phyloP scores from a whole-genome alignment of 2,888 invertebrate genomes.

The Calephelis perditalis region DNA sequence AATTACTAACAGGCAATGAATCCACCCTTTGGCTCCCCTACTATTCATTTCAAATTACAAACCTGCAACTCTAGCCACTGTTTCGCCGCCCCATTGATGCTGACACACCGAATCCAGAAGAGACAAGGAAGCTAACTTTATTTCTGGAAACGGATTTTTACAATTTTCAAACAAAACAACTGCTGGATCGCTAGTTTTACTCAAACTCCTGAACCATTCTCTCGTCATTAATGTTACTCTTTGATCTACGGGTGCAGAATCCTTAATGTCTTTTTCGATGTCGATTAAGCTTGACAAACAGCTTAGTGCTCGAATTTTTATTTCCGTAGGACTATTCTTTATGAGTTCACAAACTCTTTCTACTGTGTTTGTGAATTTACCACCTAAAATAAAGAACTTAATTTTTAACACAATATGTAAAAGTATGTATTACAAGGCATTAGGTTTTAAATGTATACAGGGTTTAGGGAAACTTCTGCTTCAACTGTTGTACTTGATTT shows the following conservation, averaged over 20 bases:
- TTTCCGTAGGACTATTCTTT: conserved; percentile 79
- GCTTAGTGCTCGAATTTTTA: conserved; percentile 83
- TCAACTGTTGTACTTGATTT: no score
- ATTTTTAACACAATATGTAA: no score
- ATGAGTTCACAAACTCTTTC: conserved; percentile 79
- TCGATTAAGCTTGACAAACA: conserved; percentile 80
- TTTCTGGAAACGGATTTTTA: conserved; percentile 89
- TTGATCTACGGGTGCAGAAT: conserved; percentile 55
- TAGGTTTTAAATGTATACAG: no score
- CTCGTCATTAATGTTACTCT: conserved; percentile 69
- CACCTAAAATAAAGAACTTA: conserved; percentile 40
- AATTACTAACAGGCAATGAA: no score
- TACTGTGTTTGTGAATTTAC: conserved; percentile 69
- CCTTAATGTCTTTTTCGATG: conserved; percentile 55
- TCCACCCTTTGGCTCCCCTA: no score
- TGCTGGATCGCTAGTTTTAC: conserved; percentile 67
- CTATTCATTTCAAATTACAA: conserved; percentile 30
- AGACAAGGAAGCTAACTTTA: conserved; percentile 82
- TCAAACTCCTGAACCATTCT: conserved; percentile 68
- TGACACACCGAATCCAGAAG: conserved; percentile 82
- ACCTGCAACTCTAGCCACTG: conserved; percentile 84
- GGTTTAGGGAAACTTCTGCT: no score
- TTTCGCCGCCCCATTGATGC: conserved; percentile 88
- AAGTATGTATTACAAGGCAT: no score
- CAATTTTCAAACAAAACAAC: conserved; percentile 80